These are phyloP conservation scores for Malacosoma neustria DNA, from an alignment of 2,888 invertebrate species.

Conservation along the genomic window DNA sequence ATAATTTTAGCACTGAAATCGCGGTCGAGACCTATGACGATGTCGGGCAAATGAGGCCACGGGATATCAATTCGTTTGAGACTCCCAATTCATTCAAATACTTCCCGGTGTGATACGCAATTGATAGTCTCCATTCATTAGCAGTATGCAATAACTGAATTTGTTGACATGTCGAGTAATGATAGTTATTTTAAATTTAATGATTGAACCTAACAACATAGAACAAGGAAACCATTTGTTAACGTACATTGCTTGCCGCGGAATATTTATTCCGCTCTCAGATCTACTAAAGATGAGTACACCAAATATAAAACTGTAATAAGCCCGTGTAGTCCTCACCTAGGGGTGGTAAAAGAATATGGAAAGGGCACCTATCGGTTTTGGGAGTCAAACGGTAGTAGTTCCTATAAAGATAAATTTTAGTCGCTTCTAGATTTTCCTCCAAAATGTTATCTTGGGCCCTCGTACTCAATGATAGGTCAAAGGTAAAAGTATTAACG, in stretches of 20 bases:
- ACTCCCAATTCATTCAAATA: constrained; percentile 5
- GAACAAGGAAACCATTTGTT: constrained; percentile 2
- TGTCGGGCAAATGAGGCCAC: constrained; percentile 5
- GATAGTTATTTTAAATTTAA: background rate
- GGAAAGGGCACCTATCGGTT: too few species aligned
- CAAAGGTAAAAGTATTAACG: too few species aligned
- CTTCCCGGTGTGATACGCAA: background rate
- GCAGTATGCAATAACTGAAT: constrained; percentile 5
- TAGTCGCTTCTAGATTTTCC: too few species aligned
- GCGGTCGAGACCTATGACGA: constrained; percentile 4
- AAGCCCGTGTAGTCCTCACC: too few species aligned
- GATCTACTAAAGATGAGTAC: too few species aligned
- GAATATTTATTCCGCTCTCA: too few species aligned
- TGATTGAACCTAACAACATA: constrained; percentile 3
- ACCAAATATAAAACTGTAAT: too few species aligned
- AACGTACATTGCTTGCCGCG: constrained; percentile 1
- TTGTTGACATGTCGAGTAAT: constrained; percentile 2
- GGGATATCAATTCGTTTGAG: constrained; percentile 8
- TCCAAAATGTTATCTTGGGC: too few species aligned
- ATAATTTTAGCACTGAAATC: constrained; percentile 9
- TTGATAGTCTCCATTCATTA: background rate
- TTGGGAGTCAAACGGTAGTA: too few species aligned
- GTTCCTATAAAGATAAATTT: too few species aligned
- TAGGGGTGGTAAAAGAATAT: too few species aligned
- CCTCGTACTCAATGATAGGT: too few species aligned